phyloP scores from a whole-genome alignment of 2,888 invertebrate species.

The Ctenicera cuprea region DNA sequence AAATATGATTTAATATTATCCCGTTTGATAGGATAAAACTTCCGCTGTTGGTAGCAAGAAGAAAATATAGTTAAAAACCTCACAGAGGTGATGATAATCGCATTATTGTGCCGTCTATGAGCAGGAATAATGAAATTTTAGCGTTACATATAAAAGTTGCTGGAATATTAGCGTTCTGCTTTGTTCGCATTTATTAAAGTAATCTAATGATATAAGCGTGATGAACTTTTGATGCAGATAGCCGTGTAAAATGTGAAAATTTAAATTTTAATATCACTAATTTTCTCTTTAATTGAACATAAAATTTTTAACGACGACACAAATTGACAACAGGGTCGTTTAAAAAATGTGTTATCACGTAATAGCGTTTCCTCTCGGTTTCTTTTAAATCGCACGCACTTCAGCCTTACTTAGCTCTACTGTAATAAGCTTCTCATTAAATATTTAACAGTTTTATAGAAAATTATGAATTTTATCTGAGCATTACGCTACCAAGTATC shows the following conservation, averaged over 20 bases:
- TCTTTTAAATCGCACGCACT: slow-evolving; percentile 24
- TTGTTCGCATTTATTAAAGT: slow-evolving; percentile 55
- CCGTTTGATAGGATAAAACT: slow-evolving; percentile 39
- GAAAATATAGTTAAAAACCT: slow-evolving; percentile 54
- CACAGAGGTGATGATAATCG: slow-evolving; percentile 54
- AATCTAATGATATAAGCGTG: slow-evolving; percentile 54
- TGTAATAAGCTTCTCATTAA: background rate
- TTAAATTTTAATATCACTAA: slow-evolving; percentile 50
- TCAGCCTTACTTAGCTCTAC: background rate
- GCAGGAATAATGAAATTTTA: slow-evolving; percentile 55
- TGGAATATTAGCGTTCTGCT: slow-evolving; percentile 46
- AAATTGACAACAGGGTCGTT: slow-evolving; percentile 35
- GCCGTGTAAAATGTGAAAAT: slow-evolving; percentile 49
- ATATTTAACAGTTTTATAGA: background rate
- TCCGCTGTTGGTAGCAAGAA: slow-evolving; percentile 38
- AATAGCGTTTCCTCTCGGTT: slow-evolving; percentile 13
- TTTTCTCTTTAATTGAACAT: slow-evolving; percentile 45
- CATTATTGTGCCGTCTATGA: slow-evolving; percentile 52
- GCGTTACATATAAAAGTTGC: slow-evolving; percentile 52
- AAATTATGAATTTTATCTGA: slow-evolving; percentile 5
- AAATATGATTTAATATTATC: slow-evolving; percentile 42
- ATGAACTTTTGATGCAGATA: slow-evolving; percentile 52
- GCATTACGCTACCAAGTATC: too few relatives aligned
- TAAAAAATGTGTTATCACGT: slow-evolving; percentile 29
- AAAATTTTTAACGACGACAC: slow-evolving; percentile 40